Percentiles rank a stretch among this genome's conserved stretches.
Conservation (phyloP, 1,140 invertebrate genomes). For the Drosophila sulfurigaster region DNA sequence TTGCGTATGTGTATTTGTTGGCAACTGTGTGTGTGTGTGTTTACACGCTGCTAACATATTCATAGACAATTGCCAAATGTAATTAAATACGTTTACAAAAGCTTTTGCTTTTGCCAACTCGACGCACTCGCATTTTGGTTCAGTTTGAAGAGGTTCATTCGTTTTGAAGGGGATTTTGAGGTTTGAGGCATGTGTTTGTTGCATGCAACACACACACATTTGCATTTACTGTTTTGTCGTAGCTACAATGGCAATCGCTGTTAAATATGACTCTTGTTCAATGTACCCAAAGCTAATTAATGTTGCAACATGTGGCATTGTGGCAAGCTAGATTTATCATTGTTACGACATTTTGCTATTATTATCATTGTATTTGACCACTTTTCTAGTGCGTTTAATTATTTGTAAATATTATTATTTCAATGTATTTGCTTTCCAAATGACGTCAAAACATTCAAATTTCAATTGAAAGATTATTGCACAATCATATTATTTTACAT, state of each 20-base stretch:
- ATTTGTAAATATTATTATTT: background rate
- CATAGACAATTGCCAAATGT: constrained; percentile 83
- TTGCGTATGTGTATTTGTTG: constrained; percentile 47
- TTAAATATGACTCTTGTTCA: constrained; percentile 56
- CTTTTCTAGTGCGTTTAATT: background rate
- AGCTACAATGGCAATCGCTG: constrained; percentile 58
- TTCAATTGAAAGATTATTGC: too few relatives aligned
- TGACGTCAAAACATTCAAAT: background rate
- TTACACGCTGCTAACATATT: constrained; percentile 82
- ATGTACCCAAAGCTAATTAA: constrained; percentile 47
- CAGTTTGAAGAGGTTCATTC: constrained; percentile 9
- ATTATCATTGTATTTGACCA: background rate
- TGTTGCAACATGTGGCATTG: constrained; percentile 36
- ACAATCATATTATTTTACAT: too few relatives aligned
- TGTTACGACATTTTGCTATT: background rate
- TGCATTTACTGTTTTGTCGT: background rate
- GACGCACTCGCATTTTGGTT: constrained; percentile 26
- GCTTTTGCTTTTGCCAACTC: constrained; percentile 40
- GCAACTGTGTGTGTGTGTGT: constrained; percentile 58
- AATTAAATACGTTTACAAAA: constrained; percentile 82
- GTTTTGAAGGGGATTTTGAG: constrained; percentile 25
- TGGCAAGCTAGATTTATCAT: constrained; percentile 20
- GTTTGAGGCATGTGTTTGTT: constrained; percentile 34
- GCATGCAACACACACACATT: constrained; percentile 6
- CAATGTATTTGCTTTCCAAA: background rate